phyloP scores from a whole-genome alignment of 2,797 vertebrate species.

The Capromys pilorides region DNA sequence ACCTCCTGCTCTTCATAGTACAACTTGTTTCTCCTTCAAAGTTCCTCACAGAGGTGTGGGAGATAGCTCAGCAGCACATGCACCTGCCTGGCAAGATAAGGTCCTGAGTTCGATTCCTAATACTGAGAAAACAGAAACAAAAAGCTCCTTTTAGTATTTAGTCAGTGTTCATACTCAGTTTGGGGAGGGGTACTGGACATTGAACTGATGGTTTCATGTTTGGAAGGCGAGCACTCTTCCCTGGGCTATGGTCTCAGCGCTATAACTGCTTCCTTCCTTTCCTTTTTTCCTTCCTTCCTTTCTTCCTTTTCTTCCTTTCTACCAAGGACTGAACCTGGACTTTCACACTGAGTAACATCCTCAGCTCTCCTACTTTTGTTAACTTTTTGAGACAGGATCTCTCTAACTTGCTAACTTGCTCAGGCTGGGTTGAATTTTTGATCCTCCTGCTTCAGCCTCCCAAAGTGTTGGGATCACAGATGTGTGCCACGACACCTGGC shows the following conservation, averaged over 20 bases:
- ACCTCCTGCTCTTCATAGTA: not conserved
- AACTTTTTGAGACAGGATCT: not conserved
- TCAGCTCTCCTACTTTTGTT: not conserved
- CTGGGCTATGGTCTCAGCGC: not conserved
- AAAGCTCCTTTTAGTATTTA: not conserved
- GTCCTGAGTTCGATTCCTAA: no score
- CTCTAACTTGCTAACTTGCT: not conserved
- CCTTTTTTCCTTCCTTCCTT: not conserved
- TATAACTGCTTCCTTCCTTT: not conserved
- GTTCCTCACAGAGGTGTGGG: not conserved
- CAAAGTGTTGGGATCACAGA: no score
- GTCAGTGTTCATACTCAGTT: not conserved
- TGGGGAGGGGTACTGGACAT: not conserved
- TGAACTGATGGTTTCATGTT: not conserved
- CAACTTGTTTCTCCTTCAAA: constrained; percentile 12
- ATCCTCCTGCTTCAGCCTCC: not conserved
- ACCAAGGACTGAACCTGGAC: not conserved
- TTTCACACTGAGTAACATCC: not conserved
- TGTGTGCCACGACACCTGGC: not conserved
- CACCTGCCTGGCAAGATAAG: no score
- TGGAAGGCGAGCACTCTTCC: not conserved
- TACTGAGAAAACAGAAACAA: no score
- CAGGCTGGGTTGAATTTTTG: not conserved
- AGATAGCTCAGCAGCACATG: no score
- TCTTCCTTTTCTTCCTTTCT: no score